Base-by-base conservation (phyloP, 2,797 vertebrate genomes). In the Molothrus ater region DNA sequence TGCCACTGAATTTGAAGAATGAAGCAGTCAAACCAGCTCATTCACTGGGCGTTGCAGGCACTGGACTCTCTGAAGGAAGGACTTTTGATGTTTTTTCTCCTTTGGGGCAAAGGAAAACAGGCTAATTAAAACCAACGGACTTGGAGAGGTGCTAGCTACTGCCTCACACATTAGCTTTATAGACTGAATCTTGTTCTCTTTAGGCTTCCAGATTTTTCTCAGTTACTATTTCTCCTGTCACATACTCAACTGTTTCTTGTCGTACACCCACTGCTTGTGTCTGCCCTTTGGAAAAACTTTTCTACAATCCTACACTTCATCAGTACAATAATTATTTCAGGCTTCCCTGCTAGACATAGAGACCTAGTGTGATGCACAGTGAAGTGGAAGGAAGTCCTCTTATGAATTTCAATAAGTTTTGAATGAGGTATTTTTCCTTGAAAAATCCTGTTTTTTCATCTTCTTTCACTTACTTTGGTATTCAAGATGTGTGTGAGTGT, bases 191-290 rank as follows among this genome's bases (percentile, higher is more conserved):
- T 93, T 88, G 68, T 84, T 96, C 76, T 96, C 88, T 88, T 92
- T 76, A 94, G 75, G 88, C 91, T 96, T 88, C 80, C 94, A 94
- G 80, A 85, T 82, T 95, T 96, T 90, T 96, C 88, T 92, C 95
- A 96, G 93, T 94, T 93, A 95, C 94, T 96, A 82, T 94, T 95
- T 96, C 88, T 96, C 34, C 91, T 80, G 93, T 93, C 96, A 96
- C 94, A 95, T 95, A 96, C 88, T 96, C 91, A 83, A 48, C 81
- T 86, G 31, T 81, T 95, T 76, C 71, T 95, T 90, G 92, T 93
- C 38, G 13, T 64, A 34, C 68, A 74, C 53, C 91, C 53, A 57
- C 22, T 88, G 22, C 70, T 88, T 86, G 22, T 73, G 91, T 47
- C 56, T 92, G 78, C 61, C 83, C 36, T 93, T 94, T 68, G 60